Conservation (phyloP, 2,797 vertebrate genomes). For the Stomatorhinus walkeri region DNA sequence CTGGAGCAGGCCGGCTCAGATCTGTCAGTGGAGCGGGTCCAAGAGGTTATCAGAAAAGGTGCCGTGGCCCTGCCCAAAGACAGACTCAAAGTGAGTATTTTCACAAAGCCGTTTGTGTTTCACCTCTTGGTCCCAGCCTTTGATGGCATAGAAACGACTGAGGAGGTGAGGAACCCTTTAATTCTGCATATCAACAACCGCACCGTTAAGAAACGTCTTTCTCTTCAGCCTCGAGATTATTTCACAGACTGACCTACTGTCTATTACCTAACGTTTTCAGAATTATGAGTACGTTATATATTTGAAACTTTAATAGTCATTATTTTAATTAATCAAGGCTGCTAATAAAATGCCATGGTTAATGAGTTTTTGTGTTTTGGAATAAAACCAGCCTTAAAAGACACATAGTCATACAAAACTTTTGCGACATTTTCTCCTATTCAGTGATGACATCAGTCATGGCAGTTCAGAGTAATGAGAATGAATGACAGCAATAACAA, state of each 20-base stretch:
- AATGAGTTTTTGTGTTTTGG: neutral
- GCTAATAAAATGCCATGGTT: neutral
- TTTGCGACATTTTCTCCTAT: neutral
- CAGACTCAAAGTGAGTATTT: slow-evolving; percentile 78
- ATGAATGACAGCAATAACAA: neutral
- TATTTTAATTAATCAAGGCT: neutral
- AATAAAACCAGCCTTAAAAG: neutral
- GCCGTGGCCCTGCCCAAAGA: slow-evolving; percentile 87
- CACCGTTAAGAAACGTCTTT: neutral
- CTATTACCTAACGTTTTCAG: neutral
- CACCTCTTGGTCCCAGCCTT: neutral
- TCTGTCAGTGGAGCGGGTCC: slow-evolving; percentile 89
- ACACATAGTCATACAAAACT: neutral
- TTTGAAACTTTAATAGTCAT: neutral
- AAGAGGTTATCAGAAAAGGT: slow-evolving; percentile 97
- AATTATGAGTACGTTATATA: neutral
- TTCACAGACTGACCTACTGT: neutral
- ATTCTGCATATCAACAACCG: neutral
- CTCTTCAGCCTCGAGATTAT: neutral
- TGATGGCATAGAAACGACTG: neutral
- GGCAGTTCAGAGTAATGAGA: neutral
- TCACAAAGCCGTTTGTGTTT: neutral
- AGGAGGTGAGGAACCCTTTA: neutral
- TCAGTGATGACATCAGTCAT: neutral
- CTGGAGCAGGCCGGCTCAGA: slow-evolving; percentile 86